Conservation (phyloP, 2,113 vertebrate genomes). For the Sprattus sprattus region DNA sequence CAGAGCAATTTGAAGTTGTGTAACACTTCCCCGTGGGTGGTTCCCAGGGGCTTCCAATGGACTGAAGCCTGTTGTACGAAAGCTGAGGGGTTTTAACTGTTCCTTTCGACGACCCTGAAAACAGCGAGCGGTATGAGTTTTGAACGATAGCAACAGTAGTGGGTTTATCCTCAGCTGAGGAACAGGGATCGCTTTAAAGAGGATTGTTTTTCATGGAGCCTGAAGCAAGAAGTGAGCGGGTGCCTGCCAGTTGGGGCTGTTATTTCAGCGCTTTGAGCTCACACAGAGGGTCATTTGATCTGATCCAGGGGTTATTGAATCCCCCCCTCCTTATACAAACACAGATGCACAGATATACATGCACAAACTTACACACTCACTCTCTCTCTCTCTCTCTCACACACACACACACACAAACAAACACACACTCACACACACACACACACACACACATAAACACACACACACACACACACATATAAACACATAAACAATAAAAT, state of each 20-base stretch:
- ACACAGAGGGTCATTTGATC: conserved; percentile 38
- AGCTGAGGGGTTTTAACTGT: conserved; percentile 18
- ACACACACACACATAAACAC: conserved; percentile 4
- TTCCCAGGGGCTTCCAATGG: neutral
- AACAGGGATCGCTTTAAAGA: neutral
- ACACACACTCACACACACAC: too few species aligned
- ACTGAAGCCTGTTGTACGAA: neutral
- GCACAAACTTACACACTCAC: conserved; percentile 51
- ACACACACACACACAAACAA: neutral
- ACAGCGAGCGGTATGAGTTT: neutral
- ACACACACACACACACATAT: neutral
- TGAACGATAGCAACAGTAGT: neutral
- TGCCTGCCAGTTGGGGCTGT: conserved; percentile 13
- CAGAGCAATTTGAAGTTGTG: neutral
- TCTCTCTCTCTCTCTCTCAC: too few species aligned
- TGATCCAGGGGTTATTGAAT: conserved; percentile 32
- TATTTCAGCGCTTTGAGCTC: conserved; percentile 39
- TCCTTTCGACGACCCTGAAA: conserved; percentile 5
- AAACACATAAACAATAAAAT: neutral
- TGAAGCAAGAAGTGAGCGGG: neutral
- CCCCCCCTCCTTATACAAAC: neutral
- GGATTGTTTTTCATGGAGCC: conserved; percentile 13
- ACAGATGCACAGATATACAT: neutral
- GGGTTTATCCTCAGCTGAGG: neutral
- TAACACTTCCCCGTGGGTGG: neutral